A percentile compares a stretch with the other conserved stretches of the same genome.
These are phyloP conservation scores for Megathymus violae DNA, from an alignment of 1,140 invertebrate species.

Conservation along the genomic window DNA sequence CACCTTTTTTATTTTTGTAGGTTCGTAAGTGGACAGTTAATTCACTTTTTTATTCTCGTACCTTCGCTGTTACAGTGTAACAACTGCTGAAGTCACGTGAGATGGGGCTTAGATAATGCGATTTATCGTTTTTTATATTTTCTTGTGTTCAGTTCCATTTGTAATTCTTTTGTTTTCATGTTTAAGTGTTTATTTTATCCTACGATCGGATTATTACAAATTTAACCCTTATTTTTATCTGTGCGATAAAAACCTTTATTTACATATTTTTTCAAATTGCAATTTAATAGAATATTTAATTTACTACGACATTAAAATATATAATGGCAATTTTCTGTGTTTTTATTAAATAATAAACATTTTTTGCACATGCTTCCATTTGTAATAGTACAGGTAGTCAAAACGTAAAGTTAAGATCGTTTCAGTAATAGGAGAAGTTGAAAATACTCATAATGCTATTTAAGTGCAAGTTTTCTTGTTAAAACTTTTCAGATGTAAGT, in stretches of 20 bases:
- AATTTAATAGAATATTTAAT: no score
- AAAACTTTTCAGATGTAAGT: slow-evolving; percentile 65
- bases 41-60: slow-evolving; percentile 21
- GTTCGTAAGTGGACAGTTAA: slow-evolving; percentile 22
- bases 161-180: background rate
- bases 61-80: slow-evolving; percentile 11
- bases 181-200: no score
- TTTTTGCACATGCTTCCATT: no score
- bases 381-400: slow-evolving; percentile 5
- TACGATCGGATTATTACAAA: no score
- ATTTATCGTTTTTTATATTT: slow-evolving; percentile 26
- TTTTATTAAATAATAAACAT: no score
- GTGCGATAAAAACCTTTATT: background rate
- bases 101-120: slow-evolving; percentile 17
- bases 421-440: slow-evolving; percentile 17
- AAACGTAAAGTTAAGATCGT: slow-evolving; percentile 22
- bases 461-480: slow-evolving; percentile 68
- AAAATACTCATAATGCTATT: slow-evolving; percentile 56
- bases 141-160: background rate
- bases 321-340: no score
- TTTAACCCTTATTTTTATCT: no score
- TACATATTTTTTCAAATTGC: no score
- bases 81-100: slow-evolving; percentile 12
- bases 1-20: slow-evolving; percentile 26
- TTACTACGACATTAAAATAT: no score